Percentiles rank a stretch among this genome's conserved stretches.
These are phyloP conservation scores for Etia nguti DNA, from an alignment of 2,113 vertebrate species.

Conservation along the genomic window DNA sequence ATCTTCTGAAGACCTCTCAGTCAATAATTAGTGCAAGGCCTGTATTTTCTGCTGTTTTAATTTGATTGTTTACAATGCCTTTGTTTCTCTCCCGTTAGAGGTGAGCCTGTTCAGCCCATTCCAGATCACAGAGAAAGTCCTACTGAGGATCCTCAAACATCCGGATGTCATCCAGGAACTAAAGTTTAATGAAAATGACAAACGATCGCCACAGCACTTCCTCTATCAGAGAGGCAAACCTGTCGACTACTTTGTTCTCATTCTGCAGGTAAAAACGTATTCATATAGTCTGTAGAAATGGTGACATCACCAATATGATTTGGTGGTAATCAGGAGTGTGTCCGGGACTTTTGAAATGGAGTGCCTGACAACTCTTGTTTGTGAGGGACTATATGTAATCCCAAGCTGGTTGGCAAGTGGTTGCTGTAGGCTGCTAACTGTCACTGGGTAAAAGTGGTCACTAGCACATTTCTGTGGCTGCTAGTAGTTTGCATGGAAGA, in stretches of 20 bases:
- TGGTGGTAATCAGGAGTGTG: background rate
- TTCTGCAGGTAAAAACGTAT: conserved; percentile 79
- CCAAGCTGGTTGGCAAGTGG: too few species aligned
- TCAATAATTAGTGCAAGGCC: background rate
- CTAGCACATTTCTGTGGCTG: too few species aligned
- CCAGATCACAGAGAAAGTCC: conserved; percentile 87
- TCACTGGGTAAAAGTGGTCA: too few species aligned
- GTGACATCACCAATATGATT: background rate
- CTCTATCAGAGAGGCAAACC: conserved; percentile 85
- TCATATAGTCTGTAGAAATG: background rate
- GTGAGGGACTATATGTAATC: too few species aligned
- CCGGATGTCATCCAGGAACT: conserved; percentile 92
- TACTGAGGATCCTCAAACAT: conserved; percentile 87
- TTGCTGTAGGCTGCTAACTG: too few species aligned
- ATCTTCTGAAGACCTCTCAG: background rate
- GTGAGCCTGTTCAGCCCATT: conserved; percentile 82
- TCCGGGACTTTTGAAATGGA: background rate
- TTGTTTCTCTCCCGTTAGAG: conserved; percentile 67
- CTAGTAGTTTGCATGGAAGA: too few species aligned
- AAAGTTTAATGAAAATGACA: conserved; percentile 85
- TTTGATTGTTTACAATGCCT: background rate
- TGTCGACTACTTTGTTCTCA: conserved; percentile 86
- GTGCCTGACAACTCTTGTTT: too few species aligned
- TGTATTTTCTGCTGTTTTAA: background rate
- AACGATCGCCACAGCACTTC: conserved; percentile 75